Percentiles rank a stretch among this genome's conserved stretches.
Evolutionary conservation across 2,888 invertebrate genomes (phyloP).

Genomic region (Glyphotaelius pellucidus): DNA sequence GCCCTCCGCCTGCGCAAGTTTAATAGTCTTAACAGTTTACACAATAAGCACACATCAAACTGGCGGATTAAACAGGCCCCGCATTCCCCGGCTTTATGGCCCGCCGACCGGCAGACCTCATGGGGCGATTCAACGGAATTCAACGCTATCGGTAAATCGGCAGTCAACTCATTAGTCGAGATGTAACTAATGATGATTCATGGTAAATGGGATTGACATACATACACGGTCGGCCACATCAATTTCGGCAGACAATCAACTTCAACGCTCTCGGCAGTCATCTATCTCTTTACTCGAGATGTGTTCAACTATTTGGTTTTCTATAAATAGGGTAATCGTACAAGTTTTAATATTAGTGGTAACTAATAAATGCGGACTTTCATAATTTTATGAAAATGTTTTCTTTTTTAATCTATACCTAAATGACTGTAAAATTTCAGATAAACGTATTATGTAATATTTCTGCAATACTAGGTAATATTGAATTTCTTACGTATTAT

Average conservation of each 20-base stretch:
- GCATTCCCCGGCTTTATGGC: conserved; percentile 26
- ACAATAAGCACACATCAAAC: conserved; percentile 52
- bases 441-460: too few relatives aligned
- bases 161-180: background rate
- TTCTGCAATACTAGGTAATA: too few relatives aligned
- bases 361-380: too few relatives aligned
- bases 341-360: background rate
- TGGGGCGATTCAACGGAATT: background rate
- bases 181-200: background rate
- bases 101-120: background rate
- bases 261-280: background rate
- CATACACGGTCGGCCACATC: too few relatives aligned
- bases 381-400: too few relatives aligned
- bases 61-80: conserved; percentile 46
- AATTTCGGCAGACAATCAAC: too few relatives aligned
- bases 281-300: background rate
- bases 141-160: background rate
- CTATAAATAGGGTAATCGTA: background rate
- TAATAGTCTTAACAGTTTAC: conserved; percentile 54
- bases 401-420: too few relatives aligned
- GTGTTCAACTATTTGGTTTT: background rate
- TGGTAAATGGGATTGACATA: too few relatives aligned
- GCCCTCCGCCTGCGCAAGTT: conserved; percentile 43
- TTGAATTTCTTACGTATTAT: too few relatives aligned
- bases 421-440: too few relatives aligned